phyloP scores from a whole-genome alignment of 1,140 invertebrate genomes.

The Calephelis virginiensis region DNA sequence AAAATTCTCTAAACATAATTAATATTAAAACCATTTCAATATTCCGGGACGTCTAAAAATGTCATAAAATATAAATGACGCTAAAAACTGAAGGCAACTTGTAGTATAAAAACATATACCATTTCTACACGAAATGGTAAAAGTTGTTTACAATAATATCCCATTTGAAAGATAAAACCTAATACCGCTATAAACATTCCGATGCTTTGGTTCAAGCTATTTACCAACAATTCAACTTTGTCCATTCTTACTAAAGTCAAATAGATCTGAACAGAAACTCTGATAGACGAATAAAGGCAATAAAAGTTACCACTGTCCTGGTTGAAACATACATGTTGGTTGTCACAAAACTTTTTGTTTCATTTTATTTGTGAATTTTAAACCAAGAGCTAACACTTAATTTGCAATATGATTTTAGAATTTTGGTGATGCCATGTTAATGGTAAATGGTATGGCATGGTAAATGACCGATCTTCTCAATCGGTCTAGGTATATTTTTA shows the following conservation, averaged over 20 bases:
- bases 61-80: too few relatives aligned
- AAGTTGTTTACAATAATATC: constrained; percentile 5
- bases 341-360: constrained; percentile 43
- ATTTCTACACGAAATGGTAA: background rate
- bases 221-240: constrained; percentile 55
- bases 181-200: constrained; percentile 5
- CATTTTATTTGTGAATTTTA: constrained; percentile 37
- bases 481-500: too few relatives aligned
- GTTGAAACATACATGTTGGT: constrained; percentile 46
- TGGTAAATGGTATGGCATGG: too few relatives aligned
- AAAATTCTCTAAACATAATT: too few relatives aligned
- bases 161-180: background rate
- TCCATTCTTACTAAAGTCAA: constrained; percentile 48
- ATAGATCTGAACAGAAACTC: constrained; percentile 58
- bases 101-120: too few relatives aligned
- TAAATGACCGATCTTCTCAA: too few relatives aligned
- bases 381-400: constrained; percentile 18
- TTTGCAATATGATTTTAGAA: constrained; percentile 13
- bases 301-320: constrained; percentile 58
- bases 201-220: constrained; percentile 54
- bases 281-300: constrained; percentile 55
- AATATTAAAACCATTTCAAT: too few relatives aligned
- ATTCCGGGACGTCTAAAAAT: too few relatives aligned
- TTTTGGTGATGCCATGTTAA: too few relatives aligned
- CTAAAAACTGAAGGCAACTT: too few relatives aligned